Evolutionary conservation across 37 sponge, comb jelly and placozoan genomes (phyloP).

Genomic region (Aphrocallistes beatrix): DNA sequence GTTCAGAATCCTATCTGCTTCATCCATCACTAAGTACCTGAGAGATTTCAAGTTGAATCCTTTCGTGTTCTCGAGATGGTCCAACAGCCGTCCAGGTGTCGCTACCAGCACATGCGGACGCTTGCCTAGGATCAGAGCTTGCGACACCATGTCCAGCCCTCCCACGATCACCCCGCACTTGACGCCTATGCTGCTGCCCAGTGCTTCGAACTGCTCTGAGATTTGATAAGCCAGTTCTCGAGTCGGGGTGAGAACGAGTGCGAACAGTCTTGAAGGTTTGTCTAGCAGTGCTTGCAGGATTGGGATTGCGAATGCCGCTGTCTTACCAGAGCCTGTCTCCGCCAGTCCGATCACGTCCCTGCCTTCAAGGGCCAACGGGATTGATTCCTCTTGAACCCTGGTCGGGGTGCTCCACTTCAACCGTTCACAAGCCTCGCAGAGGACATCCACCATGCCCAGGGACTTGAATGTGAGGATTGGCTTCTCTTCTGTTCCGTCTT

Average conservation of each 20-base stretch:
- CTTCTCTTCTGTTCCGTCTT: background rate
- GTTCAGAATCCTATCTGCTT: conserved; percentile 94
- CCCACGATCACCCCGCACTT: conserved; percentile 89
- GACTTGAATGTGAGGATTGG: background rate
- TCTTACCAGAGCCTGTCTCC: conserved; percentile 97
- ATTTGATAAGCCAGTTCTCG: conserved; percentile 97
- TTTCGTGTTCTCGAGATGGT: conserved; percentile 97
- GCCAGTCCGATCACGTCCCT: conserved; percentile 91
- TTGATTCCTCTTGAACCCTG: conserved; percentile 74
- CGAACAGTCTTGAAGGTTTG: conserved; percentile 73
- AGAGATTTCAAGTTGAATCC: conserved; percentile 81
- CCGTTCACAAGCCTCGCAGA: conserved; percentile 73
- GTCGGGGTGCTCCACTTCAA: conserved; percentile 83
- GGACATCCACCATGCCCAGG: conserved; percentile 74
- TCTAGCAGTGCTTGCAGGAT: conserved; percentile 82
- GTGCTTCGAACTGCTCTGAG: conserved; percentile 85
- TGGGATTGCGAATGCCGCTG: conserved; percentile 89
- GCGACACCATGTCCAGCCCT: conserved; percentile 97
- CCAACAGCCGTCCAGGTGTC: conserved; percentile 93
- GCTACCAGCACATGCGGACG: conserved; percentile 82
- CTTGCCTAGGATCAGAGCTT: conserved; percentile 79
- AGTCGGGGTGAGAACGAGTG: conserved; percentile 93
- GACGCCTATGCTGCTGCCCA: conserved; percentile 77
- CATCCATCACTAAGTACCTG: conserved; percentile 90
- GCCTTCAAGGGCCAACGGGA: conserved; percentile 79